Base-by-base conservation (phyloP, 2,113 vertebrate genomes). In the Catagonus wagneri region DNA sequence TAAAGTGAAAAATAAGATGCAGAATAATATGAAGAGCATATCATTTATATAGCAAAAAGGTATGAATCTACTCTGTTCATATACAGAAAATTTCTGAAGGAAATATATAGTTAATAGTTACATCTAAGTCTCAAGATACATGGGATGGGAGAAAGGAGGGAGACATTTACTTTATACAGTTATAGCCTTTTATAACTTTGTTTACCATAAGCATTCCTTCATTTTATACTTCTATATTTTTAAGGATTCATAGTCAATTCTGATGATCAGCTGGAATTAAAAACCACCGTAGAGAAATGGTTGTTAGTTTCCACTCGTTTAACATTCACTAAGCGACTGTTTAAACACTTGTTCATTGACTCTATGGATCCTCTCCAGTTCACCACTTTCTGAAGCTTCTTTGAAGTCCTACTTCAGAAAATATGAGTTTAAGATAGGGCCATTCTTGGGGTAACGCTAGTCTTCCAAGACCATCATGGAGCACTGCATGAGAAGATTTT, bases 1-100 rank as follows among this genome's bases (percentile, higher is more conserved):
- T 69, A 87, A 92, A 60, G 58, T 63, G 39, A 96, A 95, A 96
- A 83, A 36, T 22, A 92, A 63, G 75, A 60, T 86, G 10, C n/a
- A 72, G 25, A 80, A 87, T 29, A 71, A 23, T 52, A n/a, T 81
- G 16, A 63, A 87, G 1, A 32, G 3, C 36, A 68, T 76, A 89
- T 61, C 10, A 39, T 63, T 88, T 34, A 65, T 60, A 25, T 27
- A 88, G 17, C 39, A 69, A 93, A 91, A 81, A 44, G 4, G 44
- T 44, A 44, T 44, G 44, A 44, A 36, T 85, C 22, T 86, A 32
- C n/a, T 80, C 52, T 90, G n/a, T 17, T 44, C 56, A 65, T 29
- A 75, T 79, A 74, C 7, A 84, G 27, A 54, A 94, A 63, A 61
- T 61, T 80, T 60, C 63, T 75, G 54, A 72, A 94, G 22, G 32